Evolutionary conservation across 2,888 invertebrate genomes (phyloP), one percentile per base, ranked within the genome.

Genomic region (Mesorhabditis belari): DNA sequence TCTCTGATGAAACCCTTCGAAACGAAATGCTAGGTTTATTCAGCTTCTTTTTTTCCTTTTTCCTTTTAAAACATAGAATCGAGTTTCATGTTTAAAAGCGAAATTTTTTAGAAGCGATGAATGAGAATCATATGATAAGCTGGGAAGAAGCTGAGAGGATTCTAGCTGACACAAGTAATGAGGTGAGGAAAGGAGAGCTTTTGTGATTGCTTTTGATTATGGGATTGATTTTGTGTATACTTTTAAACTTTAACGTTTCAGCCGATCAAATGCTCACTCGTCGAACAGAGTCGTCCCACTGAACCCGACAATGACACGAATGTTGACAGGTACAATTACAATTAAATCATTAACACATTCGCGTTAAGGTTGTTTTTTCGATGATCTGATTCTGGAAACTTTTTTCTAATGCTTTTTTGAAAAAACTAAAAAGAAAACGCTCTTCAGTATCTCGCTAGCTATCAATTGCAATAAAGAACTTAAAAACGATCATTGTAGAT

Each of bases 221-320:
- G n/a, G 63, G 61, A 49, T 57, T 56, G 54, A 58, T 27, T 51
- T 35, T 21, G 12, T 51, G n/a, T 51, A 12, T 9, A 19, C 19
- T 51, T 12, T 9, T n/a, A 51, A 19, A 23, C 19, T 21, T 17
- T 19, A 51, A 51, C 12, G 9, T n/a, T 23, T 17, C 23, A 51
- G 52, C 52, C 61, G 6, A 61, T 76, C 24, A 81, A 81, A 61
- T 75, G 72, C 60, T 73, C 74, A 61, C 66, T 81, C 12, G 79
- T 78, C 17, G 74, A 72, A 55, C 76, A 75, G 56, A 77, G 77
- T 25, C 68, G 80, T 21, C 80, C 81, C 2, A 71, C 76, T 83
- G 95, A 96, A 82, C 94, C 95, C 67, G 95, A 96, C 73, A 98
- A 99, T 84, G 87, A 88, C 81, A 95, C 95, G 69, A 92, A 98